A percentile compares a stretch with the other conserved stretches of the same genome.
Evolutionary conservation across 2,113 vertebrate species (phyloP).

Genomic region (Forbesichthys agassizii): DNA sequence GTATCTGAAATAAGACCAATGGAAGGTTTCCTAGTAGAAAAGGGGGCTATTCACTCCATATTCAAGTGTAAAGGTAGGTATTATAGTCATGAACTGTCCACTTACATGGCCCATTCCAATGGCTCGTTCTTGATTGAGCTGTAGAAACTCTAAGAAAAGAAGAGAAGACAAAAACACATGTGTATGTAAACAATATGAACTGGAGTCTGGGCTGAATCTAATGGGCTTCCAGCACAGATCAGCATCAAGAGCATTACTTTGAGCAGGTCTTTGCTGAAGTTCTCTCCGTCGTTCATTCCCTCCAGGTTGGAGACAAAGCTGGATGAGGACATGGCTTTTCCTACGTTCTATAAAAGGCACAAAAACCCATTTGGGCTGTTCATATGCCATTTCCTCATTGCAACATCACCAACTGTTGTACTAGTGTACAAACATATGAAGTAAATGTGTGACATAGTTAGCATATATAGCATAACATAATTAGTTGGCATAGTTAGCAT

Average conservation of each 20-base stretch:
- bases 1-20: no score
- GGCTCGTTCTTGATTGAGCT: slow-evolving; percentile 84
- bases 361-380: background rate
- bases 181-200: background rate
- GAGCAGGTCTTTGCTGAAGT: slow-evolving; percentile 85
- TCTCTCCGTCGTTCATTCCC: slow-evolving; percentile 81
- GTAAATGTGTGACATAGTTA: no score
- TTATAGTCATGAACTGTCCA: slow-evolving; percentile 7
- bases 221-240: background rate
- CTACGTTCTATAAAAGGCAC: slow-evolving; percentile 79
- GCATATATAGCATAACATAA: no score
- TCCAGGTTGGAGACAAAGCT: slow-evolving; percentile 87
- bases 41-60: background rate
- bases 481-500: no score
- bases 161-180: background rate
- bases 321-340: slow-evolving; percentile 85
- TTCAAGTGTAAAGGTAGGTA: background rate
- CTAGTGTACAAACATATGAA: no score
- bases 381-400: background rate
- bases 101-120: slow-evolving; percentile 86
- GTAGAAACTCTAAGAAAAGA: slow-evolving; percentile 79
- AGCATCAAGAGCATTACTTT: slow-evolving; percentile 73
- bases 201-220: background rate
- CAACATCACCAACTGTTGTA: background rate
- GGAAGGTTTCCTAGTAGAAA: no score